These are phyloP conservation scores for Ptyas mucosa DNA, from an alignment of 2,113 vertebrate species.

Conservation along the genomic window DNA sequence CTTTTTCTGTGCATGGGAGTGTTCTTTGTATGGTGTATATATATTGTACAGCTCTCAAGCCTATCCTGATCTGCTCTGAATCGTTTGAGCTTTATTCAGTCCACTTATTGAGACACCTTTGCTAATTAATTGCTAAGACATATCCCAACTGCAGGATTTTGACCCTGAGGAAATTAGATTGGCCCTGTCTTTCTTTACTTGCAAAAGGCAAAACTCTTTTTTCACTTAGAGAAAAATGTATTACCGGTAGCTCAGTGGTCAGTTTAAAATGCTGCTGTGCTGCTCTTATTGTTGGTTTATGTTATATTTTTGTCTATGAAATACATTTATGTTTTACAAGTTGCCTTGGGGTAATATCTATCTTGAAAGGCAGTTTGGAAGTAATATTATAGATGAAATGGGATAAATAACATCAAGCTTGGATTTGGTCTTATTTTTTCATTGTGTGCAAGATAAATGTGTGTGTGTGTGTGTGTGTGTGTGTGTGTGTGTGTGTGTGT, in stretches of 20 bases:
- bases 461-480: neutral
- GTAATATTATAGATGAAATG: neutral
- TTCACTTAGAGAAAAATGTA: neutral
- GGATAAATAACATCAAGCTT: constrained; percentile 11
- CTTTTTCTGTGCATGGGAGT: neutral
- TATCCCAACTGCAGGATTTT: neutral
- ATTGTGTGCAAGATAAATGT: neutral
- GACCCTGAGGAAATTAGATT: neutral
- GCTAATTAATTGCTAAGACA: neutral
- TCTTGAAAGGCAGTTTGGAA: neutral
- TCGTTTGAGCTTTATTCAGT: neutral
- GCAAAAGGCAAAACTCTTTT: neutral
- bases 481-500: neutral
- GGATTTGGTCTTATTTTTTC: neutral
- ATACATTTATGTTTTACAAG: neutral
- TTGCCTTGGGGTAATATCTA: neutral
- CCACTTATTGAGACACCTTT: neutral
- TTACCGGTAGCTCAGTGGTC: neutral
- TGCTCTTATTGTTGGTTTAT: neutral
- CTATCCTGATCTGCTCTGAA: neutral
- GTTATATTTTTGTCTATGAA: neutral
- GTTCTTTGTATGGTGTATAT: neutral
- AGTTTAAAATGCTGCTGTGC: neutral
- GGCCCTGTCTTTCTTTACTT: neutral
- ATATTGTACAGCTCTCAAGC: neutral